Percentiles rank a stretch among this genome's conserved stretches.
Evolutionary conservation across 2,888 invertebrate genomes (phyloP).

Genomic region (Hyalella azteca): DNA sequence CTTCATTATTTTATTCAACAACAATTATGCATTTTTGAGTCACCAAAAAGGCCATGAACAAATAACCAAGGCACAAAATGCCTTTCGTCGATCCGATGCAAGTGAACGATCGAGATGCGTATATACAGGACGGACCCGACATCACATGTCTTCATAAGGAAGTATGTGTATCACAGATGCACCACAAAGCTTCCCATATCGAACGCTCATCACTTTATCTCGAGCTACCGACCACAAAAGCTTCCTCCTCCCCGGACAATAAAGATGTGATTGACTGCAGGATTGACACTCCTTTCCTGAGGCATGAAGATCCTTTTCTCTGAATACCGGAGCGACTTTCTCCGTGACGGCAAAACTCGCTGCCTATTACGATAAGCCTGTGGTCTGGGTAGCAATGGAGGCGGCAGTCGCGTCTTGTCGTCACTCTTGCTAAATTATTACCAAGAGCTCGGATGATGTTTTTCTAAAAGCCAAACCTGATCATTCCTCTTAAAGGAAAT

Average conservation of each 20-base stretch:
- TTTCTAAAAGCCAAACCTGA: too few relatives aligned
- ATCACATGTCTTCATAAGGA: background rate
- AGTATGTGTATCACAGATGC: background rate
- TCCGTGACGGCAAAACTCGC: background rate
- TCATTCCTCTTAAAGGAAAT: too few relatives aligned
- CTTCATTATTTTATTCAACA: too few relatives aligned
- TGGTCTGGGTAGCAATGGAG: too few relatives aligned
- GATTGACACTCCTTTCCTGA: slow-evolving; percentile 5
- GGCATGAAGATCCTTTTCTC: background rate
- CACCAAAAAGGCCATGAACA: too few relatives aligned
- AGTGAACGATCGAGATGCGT: background rate
- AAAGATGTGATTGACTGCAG: slow-evolving; percentile 22
- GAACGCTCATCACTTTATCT: background rate
- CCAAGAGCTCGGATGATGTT: too few relatives aligned
- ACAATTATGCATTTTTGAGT: too few relatives aligned
- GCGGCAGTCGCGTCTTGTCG: too few relatives aligned
- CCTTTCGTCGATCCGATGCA: background rate
- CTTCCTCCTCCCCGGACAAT: background rate
- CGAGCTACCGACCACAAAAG: background rate
- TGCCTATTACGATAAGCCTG: background rate
- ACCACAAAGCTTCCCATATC: background rate
- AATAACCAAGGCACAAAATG: background rate
- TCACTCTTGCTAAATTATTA: too few relatives aligned
- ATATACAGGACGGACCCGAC: background rate
- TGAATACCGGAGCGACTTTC: background rate